Conservation (phyloP, 2,113 vertebrate species). For the Brachyhypopomus occidentalis region DNA sequence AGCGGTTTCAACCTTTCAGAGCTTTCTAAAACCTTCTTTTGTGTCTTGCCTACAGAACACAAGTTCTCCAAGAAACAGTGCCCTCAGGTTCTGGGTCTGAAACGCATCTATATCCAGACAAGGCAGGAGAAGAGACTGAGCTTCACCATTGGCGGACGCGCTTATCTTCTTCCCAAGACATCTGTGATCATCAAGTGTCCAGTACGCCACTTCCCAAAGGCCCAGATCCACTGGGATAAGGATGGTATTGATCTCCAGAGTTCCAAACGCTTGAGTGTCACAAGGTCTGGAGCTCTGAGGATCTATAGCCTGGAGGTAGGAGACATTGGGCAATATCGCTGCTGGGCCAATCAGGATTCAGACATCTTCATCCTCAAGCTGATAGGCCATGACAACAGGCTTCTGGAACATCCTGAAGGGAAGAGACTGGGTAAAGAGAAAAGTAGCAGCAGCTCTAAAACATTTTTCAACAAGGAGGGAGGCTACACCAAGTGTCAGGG, state of each 20-base stretch:
- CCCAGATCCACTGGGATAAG: slow-evolving; percentile 86
- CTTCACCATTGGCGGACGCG: slow-evolving; percentile 83
- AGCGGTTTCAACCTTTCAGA: not conserved
- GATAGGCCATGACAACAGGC: slow-evolving; percentile 79
- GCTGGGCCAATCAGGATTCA: slow-evolving; percentile 76
- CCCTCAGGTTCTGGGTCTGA: slow-evolving; percentile 77
- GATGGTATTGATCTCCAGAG: slow-evolving; percentile 74
- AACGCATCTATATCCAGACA: slow-evolving; percentile 86
- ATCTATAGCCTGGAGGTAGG: slow-evolving; percentile 76
- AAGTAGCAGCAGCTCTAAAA: not conserved
- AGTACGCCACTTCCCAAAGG: slow-evolving; percentile 80
- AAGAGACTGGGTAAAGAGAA: slow-evolving; percentile 28
- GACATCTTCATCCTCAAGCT: slow-evolving; percentile 83
- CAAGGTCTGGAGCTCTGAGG: slow-evolving; percentile 84
- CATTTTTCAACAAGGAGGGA: slow-evolving; percentile 21
- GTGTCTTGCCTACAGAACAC: slow-evolving; percentile 56
- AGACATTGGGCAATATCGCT: slow-evolving; percentile 83
- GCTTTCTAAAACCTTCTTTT: not conserved
- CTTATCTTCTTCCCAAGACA: slow-evolving; percentile 88
- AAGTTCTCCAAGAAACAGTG: slow-evolving; percentile 65
- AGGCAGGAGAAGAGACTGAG: slow-evolving; percentile 83
- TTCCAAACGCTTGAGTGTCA: slow-evolving; percentile 79
- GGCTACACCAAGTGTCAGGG: slow-evolving; percentile 31
- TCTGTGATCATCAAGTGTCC: slow-evolving; percentile 88
- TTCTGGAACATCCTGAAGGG: slow-evolving; percentile 69